Evolutionary conservation across 2,888 invertebrate species (phyloP).

Genomic region (Platypus cylindrus): DNA sequence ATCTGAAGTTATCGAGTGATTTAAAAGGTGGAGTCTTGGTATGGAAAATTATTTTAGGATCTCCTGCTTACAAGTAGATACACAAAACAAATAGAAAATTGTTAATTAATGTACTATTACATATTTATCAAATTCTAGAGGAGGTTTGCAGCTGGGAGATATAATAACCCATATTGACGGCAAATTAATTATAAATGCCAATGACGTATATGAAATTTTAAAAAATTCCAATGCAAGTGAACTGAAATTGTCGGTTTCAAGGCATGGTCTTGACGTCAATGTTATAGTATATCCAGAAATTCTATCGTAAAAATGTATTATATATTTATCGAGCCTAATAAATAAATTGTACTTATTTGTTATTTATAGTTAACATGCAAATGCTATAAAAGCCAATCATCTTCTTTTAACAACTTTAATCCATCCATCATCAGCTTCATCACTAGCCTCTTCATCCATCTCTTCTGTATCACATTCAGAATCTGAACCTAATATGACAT

Average conservation of each 20-base stretch:
- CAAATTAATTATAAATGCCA: conserved; percentile 17
- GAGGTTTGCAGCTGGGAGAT: conserved; percentile 75
- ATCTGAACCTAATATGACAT: too few relatives aligned
- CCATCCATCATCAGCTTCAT: conserved; percentile 53
- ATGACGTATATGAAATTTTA: conserved; percentile 20
- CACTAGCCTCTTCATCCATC: too few relatives aligned
- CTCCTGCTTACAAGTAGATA: conserved; percentile 70
- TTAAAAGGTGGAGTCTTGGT: conserved; percentile 71
- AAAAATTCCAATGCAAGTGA: conserved; percentile 26
- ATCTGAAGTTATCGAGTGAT: conserved; percentile 50
- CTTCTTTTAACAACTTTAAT: conserved; percentile 46
- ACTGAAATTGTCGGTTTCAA: conserved; percentile 39
- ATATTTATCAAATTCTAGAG: conserved; percentile 42
- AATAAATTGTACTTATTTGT: neutral
- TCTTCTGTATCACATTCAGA: too few relatives aligned
- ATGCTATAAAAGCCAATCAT: too few relatives aligned
- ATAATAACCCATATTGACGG: conserved; percentile 72
- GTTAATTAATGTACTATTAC: neutral
- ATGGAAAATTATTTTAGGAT: conserved; percentile 76
- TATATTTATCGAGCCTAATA: neutral
- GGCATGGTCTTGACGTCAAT: conserved; percentile 35
- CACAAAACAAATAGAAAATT: too few relatives aligned
- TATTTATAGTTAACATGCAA: too few relatives aligned
- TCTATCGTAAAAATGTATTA: conserved; percentile 10
- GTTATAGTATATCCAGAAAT: conserved; percentile 41